Percentiles rank a stretch among this genome's conserved stretches.
Evolutionary conservation across 2,888 invertebrate species (phyloP).

Genomic region (Drosophila atripex): DNA sequence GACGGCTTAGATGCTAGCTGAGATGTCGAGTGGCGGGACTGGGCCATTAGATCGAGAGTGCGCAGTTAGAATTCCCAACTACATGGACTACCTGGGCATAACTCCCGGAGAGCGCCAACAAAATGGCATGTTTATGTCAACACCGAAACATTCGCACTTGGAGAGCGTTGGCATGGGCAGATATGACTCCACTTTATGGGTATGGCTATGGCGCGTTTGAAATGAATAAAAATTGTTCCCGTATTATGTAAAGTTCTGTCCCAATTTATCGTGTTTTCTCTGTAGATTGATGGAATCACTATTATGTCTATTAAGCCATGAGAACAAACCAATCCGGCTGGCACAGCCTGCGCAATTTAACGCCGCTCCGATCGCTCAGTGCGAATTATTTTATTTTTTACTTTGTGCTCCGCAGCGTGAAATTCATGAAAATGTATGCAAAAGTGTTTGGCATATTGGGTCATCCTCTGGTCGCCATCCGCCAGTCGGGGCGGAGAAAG

Average conservation of each 20-base stretch:
- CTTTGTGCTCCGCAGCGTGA: slow-evolving; percentile 59
- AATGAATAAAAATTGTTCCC: background rate
- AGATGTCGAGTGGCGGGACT: slow-evolving; percentile 5
- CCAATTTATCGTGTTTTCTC: background rate
- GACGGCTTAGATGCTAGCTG: slow-evolving; percentile 3
- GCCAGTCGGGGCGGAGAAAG: slow-evolving; percentile 58
- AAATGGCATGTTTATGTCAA: slow-evolving; percentile 52
- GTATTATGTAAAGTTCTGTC: background rate
- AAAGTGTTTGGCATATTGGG: slow-evolving; percentile 72
- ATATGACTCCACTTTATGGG: background rate
- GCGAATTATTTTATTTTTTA: slow-evolving; percentile 62
- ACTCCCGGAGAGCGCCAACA: slow-evolving; percentile 27
- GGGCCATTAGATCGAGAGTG: slow-evolving; percentile 38
- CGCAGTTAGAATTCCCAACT: slow-evolving; percentile 37
- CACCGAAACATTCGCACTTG: slow-evolving; percentile 31
- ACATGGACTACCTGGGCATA: slow-evolving; percentile 26
- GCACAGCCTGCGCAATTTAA: slow-evolving; percentile 61
- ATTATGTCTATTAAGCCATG: background rate
- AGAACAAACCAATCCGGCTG: slow-evolving; percentile 18
- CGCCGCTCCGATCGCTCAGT: slow-evolving; percentile 60
- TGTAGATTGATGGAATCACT: slow-evolving; percentile 3
- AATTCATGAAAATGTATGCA: slow-evolving; percentile 77
- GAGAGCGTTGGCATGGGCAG: slow-evolving; percentile 16
- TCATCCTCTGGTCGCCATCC: slow-evolving; percentile 49
- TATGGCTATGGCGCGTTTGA: background rate